Evolutionary conservation across 2,888 invertebrate genomes (phyloP).

Genomic region (Rugalucina vietnamica): DNA sequence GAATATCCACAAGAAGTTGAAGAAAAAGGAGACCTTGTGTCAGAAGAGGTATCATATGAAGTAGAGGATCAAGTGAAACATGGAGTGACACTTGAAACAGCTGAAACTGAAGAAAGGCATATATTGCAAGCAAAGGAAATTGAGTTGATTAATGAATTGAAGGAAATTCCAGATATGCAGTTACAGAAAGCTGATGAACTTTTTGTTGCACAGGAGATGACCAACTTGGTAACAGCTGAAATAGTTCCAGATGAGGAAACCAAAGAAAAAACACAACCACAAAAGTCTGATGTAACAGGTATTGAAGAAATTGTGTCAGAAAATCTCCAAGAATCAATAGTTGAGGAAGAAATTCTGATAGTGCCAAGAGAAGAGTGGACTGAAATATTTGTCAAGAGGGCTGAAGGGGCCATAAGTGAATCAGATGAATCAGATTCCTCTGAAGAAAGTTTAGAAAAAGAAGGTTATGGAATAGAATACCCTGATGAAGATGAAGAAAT

Average conservation of each 20-base stretch:
- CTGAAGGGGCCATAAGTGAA: not conserved
- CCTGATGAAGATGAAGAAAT: not conserved
- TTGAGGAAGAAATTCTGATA: constrained; percentile 11
- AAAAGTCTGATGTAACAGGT: not conserved
- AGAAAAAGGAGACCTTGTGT: constrained; percentile 17
- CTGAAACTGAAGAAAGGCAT: constrained; percentile 23
- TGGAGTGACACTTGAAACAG: constrained; percentile 15
- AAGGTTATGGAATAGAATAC: not conserved
- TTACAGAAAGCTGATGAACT: not conserved
- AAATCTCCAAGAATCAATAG: not conserved
- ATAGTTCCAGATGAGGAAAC: not conserved
- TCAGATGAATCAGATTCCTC: not conserved
- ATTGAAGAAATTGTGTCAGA: constrained; percentile 8
- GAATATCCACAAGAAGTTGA: constrained; percentile 47
- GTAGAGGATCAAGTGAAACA: too few species aligned
- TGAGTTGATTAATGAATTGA: not conserved
- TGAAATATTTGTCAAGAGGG: not conserved
- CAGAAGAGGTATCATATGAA: not conserved
- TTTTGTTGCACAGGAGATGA: not conserved
- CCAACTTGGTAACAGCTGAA: not conserved
- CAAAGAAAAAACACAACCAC: not conserved
- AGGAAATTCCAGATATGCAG: not conserved
- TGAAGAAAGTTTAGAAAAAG: not conserved
- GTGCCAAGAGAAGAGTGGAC: constrained; percentile 10
- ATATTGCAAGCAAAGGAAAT: not conserved